Evolutionary conservation across 1,140 invertebrate species (phyloP).

Genomic region (Colletes gigas): DNA sequence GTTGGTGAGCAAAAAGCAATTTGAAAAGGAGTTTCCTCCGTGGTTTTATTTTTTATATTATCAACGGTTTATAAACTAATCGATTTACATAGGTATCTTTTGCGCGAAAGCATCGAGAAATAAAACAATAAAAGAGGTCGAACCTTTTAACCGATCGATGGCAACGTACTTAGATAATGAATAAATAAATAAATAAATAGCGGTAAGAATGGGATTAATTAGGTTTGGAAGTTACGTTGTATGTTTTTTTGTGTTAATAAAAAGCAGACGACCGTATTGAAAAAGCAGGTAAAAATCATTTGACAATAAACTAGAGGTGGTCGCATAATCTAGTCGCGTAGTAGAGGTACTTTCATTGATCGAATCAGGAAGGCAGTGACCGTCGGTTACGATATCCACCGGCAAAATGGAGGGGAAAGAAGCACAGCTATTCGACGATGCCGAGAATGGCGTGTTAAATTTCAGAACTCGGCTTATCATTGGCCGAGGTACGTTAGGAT

Average conservation of each 20-base stretch:
- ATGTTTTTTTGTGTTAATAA: background rate
- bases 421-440: conserved; percentile 66
- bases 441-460: conserved; percentile 66
- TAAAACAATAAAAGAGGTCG: background rate
- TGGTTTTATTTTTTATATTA: no score
- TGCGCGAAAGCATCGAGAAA: no score
- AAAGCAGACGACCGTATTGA: background rate
- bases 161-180: background rate
- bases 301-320: conserved; percentile 45
- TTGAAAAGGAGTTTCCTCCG: no score
- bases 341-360: conserved; percentile 72
- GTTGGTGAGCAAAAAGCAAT: no score
- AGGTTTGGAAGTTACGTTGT: no score
- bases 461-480: conserved; percentile 58
- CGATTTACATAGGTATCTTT: background rate
- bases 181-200: no score
- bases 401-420: conserved; percentile 54
- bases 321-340: conserved; percentile 35
- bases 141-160: background rate
- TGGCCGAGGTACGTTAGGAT: conserved; percentile 54
- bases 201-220: no score
- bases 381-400: conserved; percentile 58
- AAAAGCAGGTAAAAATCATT: conserved; percentile 1
- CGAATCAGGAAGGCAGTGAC: conserved; percentile 61
- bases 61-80: no score